These are phyloP conservation scores for Calameuta filiformis DNA, from an alignment of 2,888 invertebrate genomes.

Conservation along the genomic window DNA sequence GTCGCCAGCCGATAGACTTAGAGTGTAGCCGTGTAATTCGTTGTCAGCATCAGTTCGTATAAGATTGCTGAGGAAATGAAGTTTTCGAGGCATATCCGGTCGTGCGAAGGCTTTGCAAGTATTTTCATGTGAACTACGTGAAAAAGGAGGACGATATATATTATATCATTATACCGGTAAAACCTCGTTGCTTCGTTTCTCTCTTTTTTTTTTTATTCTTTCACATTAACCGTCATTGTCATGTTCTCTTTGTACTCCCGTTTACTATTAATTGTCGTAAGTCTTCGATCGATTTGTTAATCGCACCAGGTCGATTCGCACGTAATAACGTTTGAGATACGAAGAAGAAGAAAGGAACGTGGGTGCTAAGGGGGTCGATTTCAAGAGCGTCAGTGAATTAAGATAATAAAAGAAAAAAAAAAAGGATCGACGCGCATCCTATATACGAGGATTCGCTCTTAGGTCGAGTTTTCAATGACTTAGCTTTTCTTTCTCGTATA, in stretches of 20 bases:
- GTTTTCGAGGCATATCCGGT: neutral
- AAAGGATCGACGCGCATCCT: neutral
- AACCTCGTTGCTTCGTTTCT: conserved; percentile 31
- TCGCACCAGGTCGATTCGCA: neutral
- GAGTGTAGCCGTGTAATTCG: neutral
- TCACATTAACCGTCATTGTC: conserved; percentile 45
- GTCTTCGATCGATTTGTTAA: conserved; percentile 5
- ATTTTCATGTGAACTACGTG: neutral
- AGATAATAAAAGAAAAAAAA: neutral
- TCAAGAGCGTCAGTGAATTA: neutral
- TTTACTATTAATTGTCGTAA: conserved; percentile 41
- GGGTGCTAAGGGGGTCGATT: neutral
- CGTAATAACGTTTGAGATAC: neutral
- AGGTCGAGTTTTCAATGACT: neutral
- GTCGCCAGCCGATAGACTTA: neutral
- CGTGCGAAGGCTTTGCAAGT: neutral
- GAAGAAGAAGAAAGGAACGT: neutral
- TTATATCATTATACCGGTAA: neutral
- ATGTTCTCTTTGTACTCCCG: conserved; percentile 48
- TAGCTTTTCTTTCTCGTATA: neutral
- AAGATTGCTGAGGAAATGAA: neutral
- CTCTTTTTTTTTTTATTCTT: conserved; percentile 19
- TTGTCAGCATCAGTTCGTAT: neutral
- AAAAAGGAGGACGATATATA: neutral
- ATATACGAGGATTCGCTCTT: neutral